These are phyloP conservation scores for Drosophila obscura DNA, from an alignment of 1,140 invertebrate genomes.

Conservation along the genomic window DNA sequence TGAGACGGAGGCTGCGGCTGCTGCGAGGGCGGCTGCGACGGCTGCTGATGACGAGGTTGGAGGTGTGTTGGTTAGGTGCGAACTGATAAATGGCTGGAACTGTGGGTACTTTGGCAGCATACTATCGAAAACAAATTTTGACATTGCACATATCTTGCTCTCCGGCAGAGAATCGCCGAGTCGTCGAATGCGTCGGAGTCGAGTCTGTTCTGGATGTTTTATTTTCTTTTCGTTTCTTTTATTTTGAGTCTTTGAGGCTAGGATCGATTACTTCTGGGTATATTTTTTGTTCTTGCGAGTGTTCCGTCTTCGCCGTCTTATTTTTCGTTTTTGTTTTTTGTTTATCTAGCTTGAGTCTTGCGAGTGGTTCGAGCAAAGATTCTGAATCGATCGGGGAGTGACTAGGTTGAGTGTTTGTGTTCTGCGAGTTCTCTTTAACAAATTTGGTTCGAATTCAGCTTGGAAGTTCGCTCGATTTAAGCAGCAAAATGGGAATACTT, in stretches of 20 bases:
- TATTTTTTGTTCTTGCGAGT: not conserved
- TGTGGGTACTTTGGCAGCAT: conserved; percentile 97
- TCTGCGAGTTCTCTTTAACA: conserved; percentile 59
- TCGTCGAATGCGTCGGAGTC: conserved; percentile 33
- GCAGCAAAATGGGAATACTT: not conserved
- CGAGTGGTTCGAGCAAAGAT: not conserved
- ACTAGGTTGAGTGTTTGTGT: conserved; percentile 2
- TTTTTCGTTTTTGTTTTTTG: conserved; percentile 18
- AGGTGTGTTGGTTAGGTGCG: conserved; percentile 85
- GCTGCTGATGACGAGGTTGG: conserved; percentile 85
- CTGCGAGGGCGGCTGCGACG: conserved; percentile 84
- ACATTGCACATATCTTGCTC: conserved; percentile 89
- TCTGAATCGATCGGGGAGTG: conserved; percentile 9
- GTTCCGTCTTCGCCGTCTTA: conserved; percentile 14
- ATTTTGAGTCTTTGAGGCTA: conserved; percentile 10
- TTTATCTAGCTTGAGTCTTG: conserved; percentile 15
- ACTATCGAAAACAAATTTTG: conserved; percentile 98
- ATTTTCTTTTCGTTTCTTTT: conserved; percentile 27
- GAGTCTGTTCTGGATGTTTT: conserved; percentile 15
- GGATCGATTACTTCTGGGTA: no score
- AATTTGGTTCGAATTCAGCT: conserved; percentile 70
- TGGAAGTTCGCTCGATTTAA: no score
- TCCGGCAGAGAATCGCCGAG: conserved; percentile 68
- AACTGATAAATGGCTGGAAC: conserved; percentile 88
- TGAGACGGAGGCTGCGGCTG: conserved; percentile 77